Percentiles rank a stretch among this genome's conserved stretches.
Evolutionary conservation across 1,140 invertebrate genomes (phyloP).

Genomic region (Drosophila orena): DNA sequence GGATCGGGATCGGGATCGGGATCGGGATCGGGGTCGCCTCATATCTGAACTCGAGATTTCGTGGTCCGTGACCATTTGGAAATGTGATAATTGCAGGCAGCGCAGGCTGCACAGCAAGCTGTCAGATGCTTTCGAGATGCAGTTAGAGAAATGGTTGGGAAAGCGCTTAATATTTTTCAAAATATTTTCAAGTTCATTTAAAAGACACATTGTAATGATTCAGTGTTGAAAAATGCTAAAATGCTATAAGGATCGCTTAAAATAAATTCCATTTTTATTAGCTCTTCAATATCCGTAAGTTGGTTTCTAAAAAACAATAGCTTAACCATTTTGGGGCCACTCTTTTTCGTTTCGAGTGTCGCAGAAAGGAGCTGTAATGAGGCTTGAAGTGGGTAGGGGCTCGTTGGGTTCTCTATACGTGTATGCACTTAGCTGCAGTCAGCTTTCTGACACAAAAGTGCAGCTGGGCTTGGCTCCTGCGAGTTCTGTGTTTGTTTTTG

Average conservation of each 20-base stretch:
- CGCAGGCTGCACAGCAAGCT: constrained; percentile 32
- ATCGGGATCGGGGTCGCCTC: constrained; percentile 23
- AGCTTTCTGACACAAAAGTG: constrained; percentile 72
- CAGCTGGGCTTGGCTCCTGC: constrained; percentile 72
- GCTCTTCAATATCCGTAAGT: no score
- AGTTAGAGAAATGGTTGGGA: neutral
- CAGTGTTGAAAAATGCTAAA: no score
- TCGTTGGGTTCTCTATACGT: constrained; percentile 34
- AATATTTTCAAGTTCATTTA: no score
- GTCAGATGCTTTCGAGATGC: constrained; percentile 31
- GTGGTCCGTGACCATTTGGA: constrained; percentile 84
- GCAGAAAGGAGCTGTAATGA: constrained; percentile 59
- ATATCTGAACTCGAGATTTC: constrained; percentile 80
- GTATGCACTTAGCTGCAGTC: constrained; percentile 28
- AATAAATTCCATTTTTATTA: no score
- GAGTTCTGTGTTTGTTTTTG: constrained; percentile 16
- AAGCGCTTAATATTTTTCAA: no score
- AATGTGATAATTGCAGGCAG: constrained; percentile 82
- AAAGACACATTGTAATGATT: no score
- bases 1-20: constrained; percentile 23
- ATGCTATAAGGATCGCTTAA: no score
- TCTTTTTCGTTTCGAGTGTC: constrained; percentile 18
- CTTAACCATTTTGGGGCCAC: neutral
- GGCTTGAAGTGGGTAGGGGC: constrained; percentile 39
- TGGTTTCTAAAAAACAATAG: neutral